Percentiles rank a stretch among this genome's conserved stretches.
phyloP scores from a whole-genome alignment of 2,797 vertebrate species.

The Nothura maculosa region DNA sequence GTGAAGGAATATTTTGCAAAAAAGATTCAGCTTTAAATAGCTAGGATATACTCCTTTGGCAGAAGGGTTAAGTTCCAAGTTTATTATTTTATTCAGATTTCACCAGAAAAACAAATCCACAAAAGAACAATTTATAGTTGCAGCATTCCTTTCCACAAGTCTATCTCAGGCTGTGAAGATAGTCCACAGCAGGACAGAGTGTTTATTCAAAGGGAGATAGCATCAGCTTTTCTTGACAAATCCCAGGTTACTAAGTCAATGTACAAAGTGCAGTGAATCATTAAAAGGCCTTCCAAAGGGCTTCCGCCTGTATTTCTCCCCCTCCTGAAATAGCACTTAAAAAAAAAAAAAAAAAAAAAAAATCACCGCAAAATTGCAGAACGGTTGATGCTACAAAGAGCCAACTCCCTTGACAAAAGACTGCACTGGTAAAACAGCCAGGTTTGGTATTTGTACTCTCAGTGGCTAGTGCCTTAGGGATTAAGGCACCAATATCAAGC shows the following conservation, averaged over 20 bases:
- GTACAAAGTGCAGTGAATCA: slow-evolving; percentile 26
- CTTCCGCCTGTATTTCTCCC: background rate
- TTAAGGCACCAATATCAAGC: fast-evolving
- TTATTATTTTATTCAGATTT: slow-evolving; percentile 38
- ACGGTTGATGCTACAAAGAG: background rate
- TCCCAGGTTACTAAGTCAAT: background rate
- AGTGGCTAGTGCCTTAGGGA: background rate
- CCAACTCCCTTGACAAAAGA: background rate
- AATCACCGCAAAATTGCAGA: background rate
- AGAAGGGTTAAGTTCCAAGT: background rate
- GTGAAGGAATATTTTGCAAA: slow-evolving; percentile 39
- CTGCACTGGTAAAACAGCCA: fast-evolving
- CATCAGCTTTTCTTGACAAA: background rate
- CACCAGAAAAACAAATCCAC: background rate
- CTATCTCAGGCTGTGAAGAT: background rate
- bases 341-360: background rate
- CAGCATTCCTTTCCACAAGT: slow-evolving; percentile 8
- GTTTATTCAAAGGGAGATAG: slow-evolving; percentile 23
- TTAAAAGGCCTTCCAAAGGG: background rate
- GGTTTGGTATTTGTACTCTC: background rate
- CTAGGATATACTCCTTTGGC: background rate
- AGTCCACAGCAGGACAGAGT: background rate
- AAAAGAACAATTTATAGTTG: slow-evolving; percentile 11
- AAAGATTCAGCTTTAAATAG: slow-evolving; percentile 52
- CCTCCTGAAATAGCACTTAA: background rate